A percentile compares a stretch with the other conserved stretches of the same genome.
phyloP scores from a whole-genome alignment of 2,797 vertebrate species.

The Enteromius fasciolatus region DNA sequence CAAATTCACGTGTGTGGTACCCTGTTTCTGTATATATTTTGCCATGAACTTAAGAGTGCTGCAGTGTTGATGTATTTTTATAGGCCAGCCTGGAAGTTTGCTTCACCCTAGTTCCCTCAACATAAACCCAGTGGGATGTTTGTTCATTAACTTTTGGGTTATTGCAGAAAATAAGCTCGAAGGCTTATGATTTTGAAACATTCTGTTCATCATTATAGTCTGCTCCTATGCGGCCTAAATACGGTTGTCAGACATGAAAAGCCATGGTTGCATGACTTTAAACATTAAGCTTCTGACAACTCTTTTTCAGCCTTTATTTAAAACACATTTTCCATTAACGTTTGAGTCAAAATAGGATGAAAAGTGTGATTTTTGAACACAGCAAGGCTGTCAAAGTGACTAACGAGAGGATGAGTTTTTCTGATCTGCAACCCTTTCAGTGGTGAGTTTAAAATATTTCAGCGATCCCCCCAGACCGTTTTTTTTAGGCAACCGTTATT shows the following conservation, averaged over 20 bases:
- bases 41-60: neutral
- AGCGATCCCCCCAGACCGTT: too few relatives aligned
- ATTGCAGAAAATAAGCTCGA: neutral
- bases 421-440: neutral
- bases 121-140: neutral
- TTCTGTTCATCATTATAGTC: neutral
- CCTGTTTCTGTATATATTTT: neutral
- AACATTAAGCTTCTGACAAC: neutral
- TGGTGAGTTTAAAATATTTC: too few relatives aligned
- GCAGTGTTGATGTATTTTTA: neutral
- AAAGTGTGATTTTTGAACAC: neutral
- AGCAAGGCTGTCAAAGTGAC: neutral
- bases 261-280: neutral
- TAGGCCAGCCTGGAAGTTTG: neutral
- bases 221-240: neutral
- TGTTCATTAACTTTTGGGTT: neutral
- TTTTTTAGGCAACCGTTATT: too few relatives aligned
- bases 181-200: neutral
- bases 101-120: neutral
- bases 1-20: slow-evolving; percentile 1
- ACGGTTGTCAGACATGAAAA: neutral
- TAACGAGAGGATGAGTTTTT: neutral
- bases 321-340: neutral
- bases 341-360: neutral
- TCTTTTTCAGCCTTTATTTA: neutral